A percentile compares a stretch with the other conserved stretches of the same genome.
phyloP scores from a whole-genome alignment of 2,113 vertebrate genomes.

The Sigmodon hispidus region DNA sequence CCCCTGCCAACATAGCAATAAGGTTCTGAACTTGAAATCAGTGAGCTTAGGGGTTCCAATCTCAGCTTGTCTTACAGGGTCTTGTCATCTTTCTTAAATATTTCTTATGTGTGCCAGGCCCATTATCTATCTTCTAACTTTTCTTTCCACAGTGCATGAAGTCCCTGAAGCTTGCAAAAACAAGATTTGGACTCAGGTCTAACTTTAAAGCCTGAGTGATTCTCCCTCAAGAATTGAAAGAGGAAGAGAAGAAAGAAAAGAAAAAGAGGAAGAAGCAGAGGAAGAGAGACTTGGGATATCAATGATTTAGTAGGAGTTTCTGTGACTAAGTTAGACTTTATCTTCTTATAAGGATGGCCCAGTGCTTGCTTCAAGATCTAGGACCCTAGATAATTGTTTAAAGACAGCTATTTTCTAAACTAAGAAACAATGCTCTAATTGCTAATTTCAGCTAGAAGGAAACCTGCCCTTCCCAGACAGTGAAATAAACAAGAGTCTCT shows the following conservation, averaged over 20 bases:
- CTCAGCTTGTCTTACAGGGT: background rate
- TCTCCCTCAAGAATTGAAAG: background rate
- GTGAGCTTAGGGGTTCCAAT: background rate
- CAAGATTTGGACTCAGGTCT: background rate
- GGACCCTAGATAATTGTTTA: constrained; percentile 28
- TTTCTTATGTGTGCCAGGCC: background rate
- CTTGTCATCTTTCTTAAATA: background rate
- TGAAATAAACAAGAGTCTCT: background rate
- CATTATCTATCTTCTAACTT: background rate
- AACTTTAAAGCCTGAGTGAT: background rate
- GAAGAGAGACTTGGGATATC: background rate
- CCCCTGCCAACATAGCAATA: background rate
- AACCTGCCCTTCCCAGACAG: background rate
- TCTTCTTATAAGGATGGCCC: constrained; percentile 15
- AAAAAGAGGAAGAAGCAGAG: background rate
- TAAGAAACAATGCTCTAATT: constrained; percentile 32
- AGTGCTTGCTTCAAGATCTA: background rate
- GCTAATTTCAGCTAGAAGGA: constrained; percentile 18
- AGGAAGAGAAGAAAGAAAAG: background rate
- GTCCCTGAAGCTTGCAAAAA: background rate
- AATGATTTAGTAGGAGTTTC: background rate
- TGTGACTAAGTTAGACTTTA: background rate
- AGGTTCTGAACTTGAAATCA: background rate
- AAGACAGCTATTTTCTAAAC: constrained; percentile 52
- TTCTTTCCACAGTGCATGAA: background rate